phyloP scores from a whole-genome alignment of 2,888 invertebrate genomes.

The Aporophyla nigra region DNA sequence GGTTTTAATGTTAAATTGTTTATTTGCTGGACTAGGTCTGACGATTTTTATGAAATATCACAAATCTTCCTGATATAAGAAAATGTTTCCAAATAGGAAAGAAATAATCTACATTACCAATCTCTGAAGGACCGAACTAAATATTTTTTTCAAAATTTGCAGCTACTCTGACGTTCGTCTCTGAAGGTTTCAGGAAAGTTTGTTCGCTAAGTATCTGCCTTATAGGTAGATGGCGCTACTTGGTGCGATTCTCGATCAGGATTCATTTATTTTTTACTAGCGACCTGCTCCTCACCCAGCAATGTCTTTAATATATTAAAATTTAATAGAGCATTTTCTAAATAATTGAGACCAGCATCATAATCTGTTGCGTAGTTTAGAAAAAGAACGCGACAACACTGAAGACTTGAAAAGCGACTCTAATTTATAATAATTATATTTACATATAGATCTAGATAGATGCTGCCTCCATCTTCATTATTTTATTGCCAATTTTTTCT shows the following conservation, averaged over 20 bases:
- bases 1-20: not conserved
- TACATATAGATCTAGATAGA: not conserved
- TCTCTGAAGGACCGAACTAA: not conserved
- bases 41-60: not conserved
- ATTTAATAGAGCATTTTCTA: too few species aligned
- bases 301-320: not conserved
- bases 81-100: not conserved
- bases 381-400: not conserved
- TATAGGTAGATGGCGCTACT: constrained; percentile 34
- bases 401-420: not conserved
- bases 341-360: not conserved
- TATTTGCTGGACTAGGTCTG: not conserved
- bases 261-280: not conserved
- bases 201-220: not conserved
- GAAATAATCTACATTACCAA: not conserved
- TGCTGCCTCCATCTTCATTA: not conserved
- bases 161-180: not conserved
- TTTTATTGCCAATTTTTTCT: not conserved
- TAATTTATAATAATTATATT: not conserved
- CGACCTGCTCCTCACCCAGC: not conserved
- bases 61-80: not conserved
- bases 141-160: not conserved
- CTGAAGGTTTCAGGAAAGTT: not conserved
- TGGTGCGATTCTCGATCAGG: not conserved
- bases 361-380: not conserved